Conservation (phyloP, 37 sponge, comb jelly and placozoan species). For the Spongilla lacustris region DNA sequence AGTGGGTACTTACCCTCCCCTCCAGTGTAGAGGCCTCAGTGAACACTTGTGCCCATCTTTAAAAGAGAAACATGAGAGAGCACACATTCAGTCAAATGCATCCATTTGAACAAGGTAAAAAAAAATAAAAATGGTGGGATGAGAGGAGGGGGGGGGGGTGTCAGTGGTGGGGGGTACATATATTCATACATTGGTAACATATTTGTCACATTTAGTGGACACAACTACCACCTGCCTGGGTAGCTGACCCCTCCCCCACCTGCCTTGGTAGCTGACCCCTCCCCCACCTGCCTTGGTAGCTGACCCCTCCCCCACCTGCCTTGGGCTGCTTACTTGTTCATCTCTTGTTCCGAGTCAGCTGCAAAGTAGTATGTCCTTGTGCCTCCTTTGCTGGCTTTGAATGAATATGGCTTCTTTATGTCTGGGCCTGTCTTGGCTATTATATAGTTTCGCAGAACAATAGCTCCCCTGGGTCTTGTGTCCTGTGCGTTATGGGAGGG, state of each 20-base stretch:
- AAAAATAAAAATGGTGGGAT: no score
- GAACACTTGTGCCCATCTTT: constrained; percentile 53
- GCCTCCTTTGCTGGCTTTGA: constrained; percentile 63
- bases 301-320: neutral
- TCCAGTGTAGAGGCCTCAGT: constrained; percentile 45
- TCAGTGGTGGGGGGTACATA: no score
- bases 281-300: no score
- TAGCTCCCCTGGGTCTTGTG: constrained; percentile 41
- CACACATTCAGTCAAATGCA: neutral
- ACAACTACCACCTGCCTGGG: no score
- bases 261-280: neutral
- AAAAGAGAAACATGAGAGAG: neutral
- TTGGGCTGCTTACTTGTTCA: constrained; percentile 40
- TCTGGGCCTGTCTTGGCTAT: constrained; percentile 45
- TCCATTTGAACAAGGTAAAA: no score
- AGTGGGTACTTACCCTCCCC: constrained; percentile 20
- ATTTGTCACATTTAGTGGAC: no score
- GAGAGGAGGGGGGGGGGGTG: no score
- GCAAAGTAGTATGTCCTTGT: constrained; percentile 37
- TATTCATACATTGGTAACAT: no score
- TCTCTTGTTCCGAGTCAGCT: constrained; percentile 49
- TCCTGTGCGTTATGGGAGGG: constrained; percentile 15
- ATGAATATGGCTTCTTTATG: constrained; percentile 19
- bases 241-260: no score
- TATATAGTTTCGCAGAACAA: constrained; percentile 55